Evolutionary conservation across 2,888 invertebrate genomes (phyloP), one percentile per base, ranked within the genome.

Genomic region (Phymatocera aterrima): DNA sequence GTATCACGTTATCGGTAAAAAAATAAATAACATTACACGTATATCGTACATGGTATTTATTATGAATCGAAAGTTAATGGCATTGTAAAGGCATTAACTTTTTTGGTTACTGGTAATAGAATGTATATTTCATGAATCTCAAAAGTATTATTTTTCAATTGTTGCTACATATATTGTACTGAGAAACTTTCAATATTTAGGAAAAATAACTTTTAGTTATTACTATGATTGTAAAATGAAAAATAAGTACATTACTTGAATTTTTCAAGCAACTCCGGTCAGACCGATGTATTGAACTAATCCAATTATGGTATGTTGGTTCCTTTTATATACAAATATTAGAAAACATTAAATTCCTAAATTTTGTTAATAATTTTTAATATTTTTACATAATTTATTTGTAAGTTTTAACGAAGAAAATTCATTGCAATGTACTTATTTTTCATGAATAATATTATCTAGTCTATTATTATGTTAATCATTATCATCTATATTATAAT

Each of bases 401-500:
- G n/a, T 61, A 64, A 31, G 6, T 21, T n/a, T 37, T 37, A 18
- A 37, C 34, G 61, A 18, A 72, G 12, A 37, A 28, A 18, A 68
- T 68, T 68, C 24, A 18, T 72, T 51, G 8, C 31, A 8, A 8
- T 72, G 34, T 72, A 51, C 48, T 72, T 51, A 51, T 34, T 72
- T 72, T 51, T 24, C 72, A 51, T 51, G 31, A 51, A 72, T 12
- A 68, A 64, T 64, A 64, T 15, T 46, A 18, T 72, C 72, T 72
- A 72, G 72, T 72, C 72, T 64, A 79, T 43, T 46, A 34, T 57
- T 46, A 46, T 37, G 48, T 61, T 46, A 64, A 24, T 40, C 60
- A 77, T 77, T n/a, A 65, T 61, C 40, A 37, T 64, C 43, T 70
- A 40, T 34, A 54, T 34, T 78, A 64, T 74, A 60, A 37, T 74